Conservation (phyloP, 2,888 invertebrate species). For the Lydus trimaculatus region DNA sequence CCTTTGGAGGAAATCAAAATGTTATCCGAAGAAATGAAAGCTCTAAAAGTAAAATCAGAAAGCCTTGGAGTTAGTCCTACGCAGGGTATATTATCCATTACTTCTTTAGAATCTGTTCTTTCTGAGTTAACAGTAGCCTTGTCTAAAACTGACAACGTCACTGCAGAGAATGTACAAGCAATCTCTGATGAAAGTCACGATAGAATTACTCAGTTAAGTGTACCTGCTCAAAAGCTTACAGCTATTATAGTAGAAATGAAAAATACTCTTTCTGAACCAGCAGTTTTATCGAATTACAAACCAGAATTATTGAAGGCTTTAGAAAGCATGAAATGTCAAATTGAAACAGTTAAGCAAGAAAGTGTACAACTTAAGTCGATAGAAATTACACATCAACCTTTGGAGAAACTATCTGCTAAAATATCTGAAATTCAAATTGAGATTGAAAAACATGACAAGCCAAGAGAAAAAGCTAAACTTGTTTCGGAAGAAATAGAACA, state of each 20-base stretch:
- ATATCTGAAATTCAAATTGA: constrained; percentile 16
- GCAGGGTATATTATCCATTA: constrained; percentile 12
- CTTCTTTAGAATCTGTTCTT: too few relatives aligned
- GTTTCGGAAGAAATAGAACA: constrained; percentile 18
- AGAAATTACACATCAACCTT: constrained; percentile 25
- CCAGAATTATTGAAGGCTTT: constrained; percentile 33
- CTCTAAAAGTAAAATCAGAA: constrained; percentile 24
- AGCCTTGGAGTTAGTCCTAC: constrained; percentile 30
- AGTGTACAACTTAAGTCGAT: constrained; percentile 22
- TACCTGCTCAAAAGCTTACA: constrained; percentile 39
- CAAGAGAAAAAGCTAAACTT: constrained; percentile 4
- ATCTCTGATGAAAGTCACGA: not conserved
- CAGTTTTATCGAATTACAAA: constrained; percentile 31
- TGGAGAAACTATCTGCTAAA: constrained; percentile 31
- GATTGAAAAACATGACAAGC: not conserved
- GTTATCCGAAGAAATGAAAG: constrained; percentile 21
- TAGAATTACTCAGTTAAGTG: constrained; percentile 24
- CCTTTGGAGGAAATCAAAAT: not conserved
- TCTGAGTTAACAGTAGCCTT: too few relatives aligned
- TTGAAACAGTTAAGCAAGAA: constrained; percentile 32
- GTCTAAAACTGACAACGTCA: not conserved
- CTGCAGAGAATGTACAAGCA: not conserved
- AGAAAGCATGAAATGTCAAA: constrained; percentile 22
- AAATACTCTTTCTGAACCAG: constrained; percentile 28
- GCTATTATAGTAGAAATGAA: constrained; percentile 35